Evolutionary conservation across 2,888 invertebrate genomes (phyloP).

Genomic region (Helleia helle): DNA sequence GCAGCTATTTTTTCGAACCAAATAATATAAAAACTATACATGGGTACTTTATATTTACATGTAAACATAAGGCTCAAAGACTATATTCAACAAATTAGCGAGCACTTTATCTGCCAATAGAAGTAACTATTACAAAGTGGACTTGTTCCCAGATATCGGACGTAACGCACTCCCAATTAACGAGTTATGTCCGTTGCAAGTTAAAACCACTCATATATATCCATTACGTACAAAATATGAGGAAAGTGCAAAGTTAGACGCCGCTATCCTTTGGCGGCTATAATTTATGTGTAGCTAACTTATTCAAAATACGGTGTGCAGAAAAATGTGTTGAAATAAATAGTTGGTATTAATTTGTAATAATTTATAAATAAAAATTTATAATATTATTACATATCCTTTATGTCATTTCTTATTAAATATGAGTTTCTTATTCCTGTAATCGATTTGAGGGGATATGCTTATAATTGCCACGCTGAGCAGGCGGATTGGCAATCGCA

Average conservation of each 20-base stretch:
- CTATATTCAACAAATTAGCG: not conserved
- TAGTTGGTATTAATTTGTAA: not conserved
- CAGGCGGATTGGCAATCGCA: too few relatives aligned
- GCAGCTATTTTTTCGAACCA: too few relatives aligned
- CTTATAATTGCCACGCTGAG: too few relatives aligned
- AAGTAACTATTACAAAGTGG: not conserved
- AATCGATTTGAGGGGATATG: too few relatives aligned
- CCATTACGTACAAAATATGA: constrained; percentile 69
- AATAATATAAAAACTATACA: too few relatives aligned
- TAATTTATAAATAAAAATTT: too few relatives aligned
- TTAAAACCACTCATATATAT: constrained; percentile 61
- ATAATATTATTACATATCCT: too few relatives aligned
- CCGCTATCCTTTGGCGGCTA: constrained; percentile 63
- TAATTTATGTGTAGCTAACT: constrained; percentile 66
- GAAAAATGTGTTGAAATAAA: too few relatives aligned
- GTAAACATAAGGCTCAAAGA: not conserved
- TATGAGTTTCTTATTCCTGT: too few relatives aligned
- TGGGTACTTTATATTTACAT: too few relatives aligned
- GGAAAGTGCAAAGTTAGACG: constrained; percentile 70
- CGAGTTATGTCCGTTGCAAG: constrained; percentile 43
- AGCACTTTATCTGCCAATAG: not conserved
- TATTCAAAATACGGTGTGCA: constrained; percentile 44
- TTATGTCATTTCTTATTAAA: too few relatives aligned
- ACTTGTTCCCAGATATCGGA: constrained; percentile 24
- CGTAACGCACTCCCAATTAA: constrained; percentile 64